Conservation (phyloP, 2,797 vertebrate species). For the Ctenosaura bakeri region DNA sequence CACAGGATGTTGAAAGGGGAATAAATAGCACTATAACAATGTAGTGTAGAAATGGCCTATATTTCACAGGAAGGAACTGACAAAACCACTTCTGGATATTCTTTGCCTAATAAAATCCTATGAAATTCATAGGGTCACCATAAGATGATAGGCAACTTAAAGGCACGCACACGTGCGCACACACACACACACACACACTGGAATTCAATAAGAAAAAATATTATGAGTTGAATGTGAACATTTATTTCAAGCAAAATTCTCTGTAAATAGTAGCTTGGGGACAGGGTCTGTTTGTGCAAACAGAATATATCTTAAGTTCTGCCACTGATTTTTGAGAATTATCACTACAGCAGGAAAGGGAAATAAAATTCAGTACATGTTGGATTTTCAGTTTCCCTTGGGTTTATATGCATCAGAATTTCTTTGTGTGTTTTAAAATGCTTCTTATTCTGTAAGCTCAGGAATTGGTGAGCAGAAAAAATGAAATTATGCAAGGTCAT, state of each 20-base stretch:
- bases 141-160: too few species aligned
- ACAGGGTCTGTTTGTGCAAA: background rate
- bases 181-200: too few species aligned
- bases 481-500: slow-evolving; percentile 5
- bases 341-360: background rate
- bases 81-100: too few species aligned
- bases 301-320: background rate
- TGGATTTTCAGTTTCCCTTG: background rate
- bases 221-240: background rate
- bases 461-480: background rate
- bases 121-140: too few species aligned
- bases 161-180: too few species aligned
- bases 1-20: too few species aligned
- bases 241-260: background rate
- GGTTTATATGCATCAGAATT: background rate
- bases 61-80: too few species aligned
- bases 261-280: background rate
- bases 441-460: background rate
- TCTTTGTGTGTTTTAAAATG: background rate
- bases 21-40: too few species aligned
- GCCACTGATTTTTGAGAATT: background rate
- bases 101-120: too few species aligned
- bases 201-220: background rate
- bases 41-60: too few species aligned
- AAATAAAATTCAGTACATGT: background rate